Evolutionary conservation across 2,888 invertebrate species (phyloP).

Genomic region (Nomada goodeniana): DNA sequence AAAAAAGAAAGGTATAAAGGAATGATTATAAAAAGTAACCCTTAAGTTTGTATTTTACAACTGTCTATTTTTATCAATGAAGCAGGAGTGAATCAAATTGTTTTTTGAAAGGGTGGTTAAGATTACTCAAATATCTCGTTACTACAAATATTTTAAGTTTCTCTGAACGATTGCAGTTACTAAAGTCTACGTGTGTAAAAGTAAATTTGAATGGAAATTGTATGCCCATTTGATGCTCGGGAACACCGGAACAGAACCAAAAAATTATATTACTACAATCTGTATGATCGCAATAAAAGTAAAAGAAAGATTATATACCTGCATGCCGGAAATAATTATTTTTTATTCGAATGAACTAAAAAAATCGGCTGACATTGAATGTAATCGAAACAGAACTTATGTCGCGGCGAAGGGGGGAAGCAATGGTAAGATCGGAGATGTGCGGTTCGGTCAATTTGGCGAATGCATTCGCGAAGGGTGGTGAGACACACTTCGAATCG

Average conservation of each 20-base stretch:
- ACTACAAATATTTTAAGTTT: not conserved
- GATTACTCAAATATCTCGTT: not conserved
- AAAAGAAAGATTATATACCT: conserved; percentile 2
- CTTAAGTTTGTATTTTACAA: not conserved
- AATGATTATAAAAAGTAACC: not conserved
- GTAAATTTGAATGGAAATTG: no score
- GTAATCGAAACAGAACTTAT: conserved; percentile 36
- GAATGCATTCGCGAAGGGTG: conserved; percentile 65
- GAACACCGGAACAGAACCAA: not conserved
- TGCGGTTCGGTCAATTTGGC: conserved; percentile 65
- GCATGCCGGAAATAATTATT: conserved; percentile 54
- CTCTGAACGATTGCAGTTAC: no score
- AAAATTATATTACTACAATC: not conserved
- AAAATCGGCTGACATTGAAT: conserved; percentile 64
- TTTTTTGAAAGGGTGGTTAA: not conserved
- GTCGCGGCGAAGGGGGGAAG: conserved; percentile 8
- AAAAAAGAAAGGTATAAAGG: not conserved
- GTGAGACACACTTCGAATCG: conserved; percentile 52
- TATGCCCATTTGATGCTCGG: no score
- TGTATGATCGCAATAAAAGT: not conserved
- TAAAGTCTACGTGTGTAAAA: no score
- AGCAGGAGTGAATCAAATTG: not conserved
- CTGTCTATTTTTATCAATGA: not conserved
- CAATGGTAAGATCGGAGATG: conserved; percentile 56
- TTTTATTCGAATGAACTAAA: conserved; percentile 21